Base-by-base conservation (phyloP, 2,113 vertebrate genomes). In the Periophthalmus modestus region DNA sequence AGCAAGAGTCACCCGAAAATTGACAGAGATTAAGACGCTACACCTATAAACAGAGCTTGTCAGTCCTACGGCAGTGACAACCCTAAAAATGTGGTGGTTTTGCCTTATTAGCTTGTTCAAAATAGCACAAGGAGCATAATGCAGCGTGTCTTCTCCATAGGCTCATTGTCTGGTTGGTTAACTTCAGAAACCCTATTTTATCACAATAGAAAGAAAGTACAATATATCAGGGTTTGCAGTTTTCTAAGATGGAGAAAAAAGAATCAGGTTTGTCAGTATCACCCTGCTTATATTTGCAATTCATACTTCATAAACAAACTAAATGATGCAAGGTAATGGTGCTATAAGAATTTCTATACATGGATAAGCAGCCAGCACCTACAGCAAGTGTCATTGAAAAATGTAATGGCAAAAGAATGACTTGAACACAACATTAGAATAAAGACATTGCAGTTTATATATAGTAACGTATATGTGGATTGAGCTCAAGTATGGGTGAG, bases 1-100 rank as follows among this genome's bases (percentile, higher is more conserved):
- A 66, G 74, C 9, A 73, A 71, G 62, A 23, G 47, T 50, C 67
- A 54, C 48, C 55, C 33, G 46, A 58, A 75, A 73, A 74, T 33
- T 69, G 66, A 34, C 55, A n/a, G 63, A 36, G 52, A 73, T 73
- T 24, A 55, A 68, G 39, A n/a, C 63, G 36, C 59, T 72, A 43
- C 43, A 57, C 68, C 55, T 80, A 39, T 84, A 68, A 28, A 78
- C 2, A 6, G 73, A 16, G 55, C 39, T 14, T 28, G 15, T 74
- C 66, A 46, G 24, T 15, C 61, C 58, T 39, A 72, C 61, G 47
- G n/a, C 68, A 73, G 36, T 34, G 24, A 68, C 47, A 52, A 28
- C 46, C 59, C 59, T 48, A 48, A 46, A 52, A 68, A 34, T 47
- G 70, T 66, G 39, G 16, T 33, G 14, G 34, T 67, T 72, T 68